Conservation (phyloP, 1,140 invertebrate genomes). For the Battus philenor region DNA sequence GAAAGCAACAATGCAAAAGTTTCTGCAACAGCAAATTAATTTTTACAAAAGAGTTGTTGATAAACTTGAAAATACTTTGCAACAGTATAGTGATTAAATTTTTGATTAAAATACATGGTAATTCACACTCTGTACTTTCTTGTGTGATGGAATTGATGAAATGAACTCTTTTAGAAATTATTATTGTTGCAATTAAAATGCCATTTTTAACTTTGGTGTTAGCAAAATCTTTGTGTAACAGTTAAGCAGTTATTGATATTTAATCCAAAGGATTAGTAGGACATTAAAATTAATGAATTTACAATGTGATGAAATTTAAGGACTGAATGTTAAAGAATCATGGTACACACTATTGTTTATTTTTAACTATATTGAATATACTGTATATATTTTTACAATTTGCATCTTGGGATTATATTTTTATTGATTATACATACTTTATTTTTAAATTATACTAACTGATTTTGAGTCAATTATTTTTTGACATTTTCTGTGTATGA, state of each 20-base stretch:
- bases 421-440: conserved; percentile 47
- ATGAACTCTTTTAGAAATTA: conserved; percentile 13
- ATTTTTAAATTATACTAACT: conserved; percentile 47
- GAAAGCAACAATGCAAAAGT: conserved; percentile 89
- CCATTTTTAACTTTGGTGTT: conserved; percentile 12
- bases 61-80: conserved; percentile 75
- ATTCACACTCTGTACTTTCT: conserved; percentile 5
- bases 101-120: conserved; percentile 1
- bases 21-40: conserved; percentile 90
- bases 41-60: conserved; percentile 92
- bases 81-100: conserved; percentile 59
- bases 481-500: conserved; percentile 43
- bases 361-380: conserved; percentile 41
- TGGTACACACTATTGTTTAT: conserved; percentile 36
- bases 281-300: conserved; percentile 45
- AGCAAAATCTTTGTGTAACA: conserved; percentile 9
- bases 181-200: conserved; percentile 5
- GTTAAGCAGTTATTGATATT: conserved; percentile 25
- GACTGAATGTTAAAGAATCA: conserved; percentile 54
- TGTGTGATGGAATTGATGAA: conserved; percentile 17
- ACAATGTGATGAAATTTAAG: conserved; percentile 55
- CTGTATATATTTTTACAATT: conserved; percentile 52
- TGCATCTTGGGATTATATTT: conserved; percentile 48
- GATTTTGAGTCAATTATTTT: conserved; percentile 55
- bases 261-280: conserved; percentile 53